Evolutionary conservation across 2,888 invertebrate species (phyloP).

Genomic region (Philhelius pedissequus): DNA sequence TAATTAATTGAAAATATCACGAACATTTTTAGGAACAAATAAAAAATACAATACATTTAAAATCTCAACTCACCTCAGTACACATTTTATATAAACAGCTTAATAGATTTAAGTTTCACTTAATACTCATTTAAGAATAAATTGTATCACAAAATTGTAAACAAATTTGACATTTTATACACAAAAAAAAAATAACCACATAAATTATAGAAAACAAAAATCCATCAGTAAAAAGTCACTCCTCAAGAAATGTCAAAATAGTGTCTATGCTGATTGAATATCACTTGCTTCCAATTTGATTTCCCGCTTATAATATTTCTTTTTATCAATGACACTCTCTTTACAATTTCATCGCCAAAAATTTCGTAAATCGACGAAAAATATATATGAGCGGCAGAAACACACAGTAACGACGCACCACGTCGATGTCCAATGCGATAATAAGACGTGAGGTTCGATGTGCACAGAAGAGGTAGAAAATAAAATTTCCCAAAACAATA

Average conservation of each 20-base stretch:
- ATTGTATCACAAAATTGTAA: constrained; percentile 47
- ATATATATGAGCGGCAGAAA: constrained; percentile 25
- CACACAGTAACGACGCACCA: constrained; percentile 52
- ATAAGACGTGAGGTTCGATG: constrained; percentile 46
- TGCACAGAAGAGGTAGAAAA: constrained; percentile 49
- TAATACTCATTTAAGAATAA: background rate
- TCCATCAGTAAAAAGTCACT: constrained; percentile 42
- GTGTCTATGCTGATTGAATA: background rate
- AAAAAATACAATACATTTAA: background rate
- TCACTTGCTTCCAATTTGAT: constrained; percentile 35
- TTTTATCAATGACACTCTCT: constrained; percentile 20
- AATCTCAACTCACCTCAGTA: constrained; percentile 55
- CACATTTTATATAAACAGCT: constrained; percentile 47
- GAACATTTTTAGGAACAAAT: background rate
- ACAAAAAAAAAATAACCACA: background rate
- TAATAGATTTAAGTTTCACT: background rate
- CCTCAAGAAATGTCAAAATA: constrained; percentile 14
- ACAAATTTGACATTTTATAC: constrained; percentile 37
- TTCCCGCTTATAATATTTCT: constrained; percentile 35
- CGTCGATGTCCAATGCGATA: constrained; percentile 64
- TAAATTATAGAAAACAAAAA: background rate
- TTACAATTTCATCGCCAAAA: constrained; percentile 9
- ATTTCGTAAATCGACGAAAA: constrained; percentile 47
- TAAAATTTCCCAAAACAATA: constrained; percentile 58
- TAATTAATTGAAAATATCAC: background rate